Evolutionary conservation across 1,140 invertebrate genomes (phyloP), one percentile per base, ranked within the genome.

Genomic region (Drosophila truncata): DNA sequence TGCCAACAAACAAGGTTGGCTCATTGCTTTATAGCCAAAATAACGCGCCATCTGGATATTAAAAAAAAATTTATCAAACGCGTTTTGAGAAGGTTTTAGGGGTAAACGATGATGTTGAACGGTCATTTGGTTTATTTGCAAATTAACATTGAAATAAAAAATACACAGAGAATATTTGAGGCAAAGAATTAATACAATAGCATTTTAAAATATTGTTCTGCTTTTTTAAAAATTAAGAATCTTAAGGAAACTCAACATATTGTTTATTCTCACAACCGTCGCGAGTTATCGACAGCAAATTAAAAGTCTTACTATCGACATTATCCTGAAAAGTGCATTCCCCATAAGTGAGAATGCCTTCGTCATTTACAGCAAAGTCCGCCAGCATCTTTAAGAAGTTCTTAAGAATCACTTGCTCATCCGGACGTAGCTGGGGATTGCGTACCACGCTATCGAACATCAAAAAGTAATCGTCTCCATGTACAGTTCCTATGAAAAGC

Each of bases 401-500:
- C 10, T 47, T 46, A 0, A 69, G 82, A 9, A 82, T 73, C 1
- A 29, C 29, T 33, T 71, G 3, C 33, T 87, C 83, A 62, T 85
- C 79, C 11, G 70, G 37, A 37, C 61, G 61, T 11, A 55, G 23
- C 14, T 61, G 18, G 0, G 37, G 1, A 29, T 47, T 44, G 10
- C 57, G 16, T 6, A 37, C 33, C 4, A 16, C 2, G 62, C 64
- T 73, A 44, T 35, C 47, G 16, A 88, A 75, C 7, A 88, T 86
- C 46, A 88, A 55, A 46, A 74, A 80, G 31, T 72, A 80, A n/a
- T 88, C 84, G 39, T 88, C 84, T n/a, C 77, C 77, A 64, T 88
- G 84, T 1, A 72, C 67, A n/a, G 84, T 88, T 39, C 84, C 84
- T 88, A 5, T 14, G 50, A 14, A 29, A 20, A 29, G 0, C 8